These are phyloP conservation scores for Tenthredo scrophulariae DNA, from an alignment of 2,888 invertebrate genomes.

Conservation along the genomic window DNA sequence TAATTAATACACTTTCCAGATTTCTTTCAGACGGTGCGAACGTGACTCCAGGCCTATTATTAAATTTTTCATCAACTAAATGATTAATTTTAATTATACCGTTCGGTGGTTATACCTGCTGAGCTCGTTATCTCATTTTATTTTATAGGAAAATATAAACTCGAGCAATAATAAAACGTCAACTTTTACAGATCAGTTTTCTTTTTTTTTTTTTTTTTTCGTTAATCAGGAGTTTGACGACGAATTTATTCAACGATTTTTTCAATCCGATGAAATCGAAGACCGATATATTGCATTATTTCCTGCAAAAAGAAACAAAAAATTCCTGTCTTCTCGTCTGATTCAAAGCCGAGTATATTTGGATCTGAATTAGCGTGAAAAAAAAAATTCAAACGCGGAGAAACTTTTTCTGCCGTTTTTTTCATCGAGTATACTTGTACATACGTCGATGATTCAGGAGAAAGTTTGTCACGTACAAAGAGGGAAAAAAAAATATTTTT, in stretches of 20 bases:
- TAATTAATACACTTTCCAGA: background rate
- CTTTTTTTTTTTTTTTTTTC: background rate
- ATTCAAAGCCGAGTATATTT: background rate
- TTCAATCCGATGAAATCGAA: too few relatives aligned
- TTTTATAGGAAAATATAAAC: background rate
- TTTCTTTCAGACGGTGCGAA: background rate
- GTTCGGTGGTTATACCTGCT: background rate
- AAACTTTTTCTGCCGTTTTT: too few relatives aligned
- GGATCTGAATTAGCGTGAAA: background rate
- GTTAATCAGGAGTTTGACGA: too few relatives aligned
- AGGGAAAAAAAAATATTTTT: background rate
- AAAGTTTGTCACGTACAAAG: too few relatives aligned
- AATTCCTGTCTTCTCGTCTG: too few relatives aligned
- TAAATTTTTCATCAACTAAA: background rate
- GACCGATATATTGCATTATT: too few relatives aligned
- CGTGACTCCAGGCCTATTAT: constrained; percentile 10
- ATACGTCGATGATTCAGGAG: too few relatives aligned
- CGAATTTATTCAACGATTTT: too few relatives aligned
- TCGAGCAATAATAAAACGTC: background rate
- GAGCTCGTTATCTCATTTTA: background rate
- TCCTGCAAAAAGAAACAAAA: too few relatives aligned
- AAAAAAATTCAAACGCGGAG: background rate
- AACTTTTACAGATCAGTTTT: background rate
- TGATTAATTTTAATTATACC: constrained; percentile 20
- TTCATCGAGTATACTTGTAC: too few relatives aligned